phyloP scores from a whole-genome alignment of 2,113 vertebrate genomes.

The Paradoxurus hermaphroditus region DNA sequence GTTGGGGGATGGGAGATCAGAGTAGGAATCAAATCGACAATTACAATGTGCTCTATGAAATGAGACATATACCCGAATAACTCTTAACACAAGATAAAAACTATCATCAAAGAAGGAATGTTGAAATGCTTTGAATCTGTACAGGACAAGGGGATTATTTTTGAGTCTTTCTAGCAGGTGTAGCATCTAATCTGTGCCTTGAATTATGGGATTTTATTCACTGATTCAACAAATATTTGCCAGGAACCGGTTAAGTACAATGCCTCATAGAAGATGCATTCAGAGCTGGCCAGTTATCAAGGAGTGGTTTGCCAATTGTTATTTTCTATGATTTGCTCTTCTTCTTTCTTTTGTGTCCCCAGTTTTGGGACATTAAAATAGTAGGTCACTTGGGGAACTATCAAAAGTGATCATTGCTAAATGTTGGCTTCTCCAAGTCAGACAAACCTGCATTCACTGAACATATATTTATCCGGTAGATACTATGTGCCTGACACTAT shows the following conservation, averaged over 20 bases:
- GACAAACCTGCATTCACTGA: not conserved
- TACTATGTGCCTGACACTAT: not conserved
- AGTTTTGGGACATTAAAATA: not conserved
- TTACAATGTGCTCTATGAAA: not conserved
- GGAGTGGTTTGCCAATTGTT: not conserved
- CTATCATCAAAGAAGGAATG: not conserved
- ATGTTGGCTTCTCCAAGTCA: not conserved
- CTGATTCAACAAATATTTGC: not conserved
- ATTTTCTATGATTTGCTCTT: not conserved
- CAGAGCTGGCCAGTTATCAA: not conserved
- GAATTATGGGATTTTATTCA: not conserved
- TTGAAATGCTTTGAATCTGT: not conserved
- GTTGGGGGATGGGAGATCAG: not conserved
- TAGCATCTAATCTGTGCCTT: not conserved
- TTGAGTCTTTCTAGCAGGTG: not conserved
- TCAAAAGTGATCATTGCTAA: not conserved
- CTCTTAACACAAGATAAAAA: not conserved
- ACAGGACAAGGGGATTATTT: not conserved
- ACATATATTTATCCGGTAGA: not conserved
- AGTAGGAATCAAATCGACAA: not conserved
- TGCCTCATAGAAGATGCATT: not conserved
- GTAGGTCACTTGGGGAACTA: not conserved
- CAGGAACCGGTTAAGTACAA: not conserved
- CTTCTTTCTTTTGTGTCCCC: not conserved
- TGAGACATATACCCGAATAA: not conserved